Percentiles rank a stretch among this genome's conserved stretches.
Evolutionary conservation across 2,113 vertebrate species (phyloP).

Genomic region (Podilymbus podiceps): DNA sequence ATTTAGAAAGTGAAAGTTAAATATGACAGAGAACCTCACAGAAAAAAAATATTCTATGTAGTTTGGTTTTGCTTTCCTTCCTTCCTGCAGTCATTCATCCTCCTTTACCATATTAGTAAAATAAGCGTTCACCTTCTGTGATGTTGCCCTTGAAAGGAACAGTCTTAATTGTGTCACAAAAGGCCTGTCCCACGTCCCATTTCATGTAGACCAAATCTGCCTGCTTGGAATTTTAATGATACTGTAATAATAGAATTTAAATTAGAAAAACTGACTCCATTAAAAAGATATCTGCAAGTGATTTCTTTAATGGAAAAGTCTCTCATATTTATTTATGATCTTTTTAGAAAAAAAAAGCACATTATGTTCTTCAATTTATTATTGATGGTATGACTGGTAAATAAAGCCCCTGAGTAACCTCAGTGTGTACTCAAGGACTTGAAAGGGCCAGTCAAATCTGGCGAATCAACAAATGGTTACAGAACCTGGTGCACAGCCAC

Average conservation of each 20-base stretch:
- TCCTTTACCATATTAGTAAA: slow-evolving; percentile 40
- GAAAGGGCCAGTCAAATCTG: no score
- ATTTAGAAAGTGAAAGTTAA: slow-evolving; percentile 40
- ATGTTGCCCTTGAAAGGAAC: neutral
- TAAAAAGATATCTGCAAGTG: slow-evolving; percentile 20
- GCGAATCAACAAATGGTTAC: no score
- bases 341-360: neutral
- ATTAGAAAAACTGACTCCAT: slow-evolving; percentile 41
- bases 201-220: slow-evolving; percentile 13
- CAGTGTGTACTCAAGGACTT: neutral
- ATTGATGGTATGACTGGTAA: neutral
- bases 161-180: slow-evolving; percentile 47
- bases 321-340: slow-evolving; percentile 29
- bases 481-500: no score
- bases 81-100: neutral
- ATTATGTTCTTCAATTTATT: slow-evolving; percentile 5
- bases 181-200: neutral
- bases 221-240: slow-evolving; percentile 59
- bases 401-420: neutral
- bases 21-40: neutral
- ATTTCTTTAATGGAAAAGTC: neutral
- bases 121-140: slow-evolving; percentile 43
- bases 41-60: neutral
- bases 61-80: neutral
- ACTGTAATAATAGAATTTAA: slow-evolving; percentile 44